A percentile compares a stretch with the other conserved stretches of the same genome.
These are phyloP conservation scores for Sparus aurata DNA, from an alignment of 2,797 vertebrate species.

Conservation along the genomic window DNA sequence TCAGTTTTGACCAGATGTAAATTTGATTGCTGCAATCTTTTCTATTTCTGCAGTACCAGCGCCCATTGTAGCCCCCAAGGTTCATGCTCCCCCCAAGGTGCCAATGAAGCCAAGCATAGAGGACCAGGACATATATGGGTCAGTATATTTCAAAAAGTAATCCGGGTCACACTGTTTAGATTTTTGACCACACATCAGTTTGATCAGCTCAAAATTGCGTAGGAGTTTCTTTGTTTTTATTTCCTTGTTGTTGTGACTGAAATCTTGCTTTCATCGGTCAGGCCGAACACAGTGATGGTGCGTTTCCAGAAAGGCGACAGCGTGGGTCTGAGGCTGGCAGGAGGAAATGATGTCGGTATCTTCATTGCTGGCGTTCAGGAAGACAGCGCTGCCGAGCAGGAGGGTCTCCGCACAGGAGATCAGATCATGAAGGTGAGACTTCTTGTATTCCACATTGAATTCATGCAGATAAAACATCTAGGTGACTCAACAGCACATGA, in stretches of 20 bases:
- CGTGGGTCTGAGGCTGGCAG: slow-evolving; percentile 94
- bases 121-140: slow-evolving; percentile 96
- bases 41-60: slow-evolving; percentile 47
- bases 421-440: slow-evolving; percentile 94
- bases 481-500: background rate
- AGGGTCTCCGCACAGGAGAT: slow-evolving; percentile 93
- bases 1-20: background rate
- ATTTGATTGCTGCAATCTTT: background rate
- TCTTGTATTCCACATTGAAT: background rate
- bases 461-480: background rate
- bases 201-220: background rate
- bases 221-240: too few relatives aligned
- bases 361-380: slow-evolving; percentile 97
- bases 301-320: slow-evolving; percentile 95
- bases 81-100: slow-evolving; percentile 78
- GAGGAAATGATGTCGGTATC: slow-evolving; percentile 98
- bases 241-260: background rate
- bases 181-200: background rate
- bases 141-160: slow-evolving; percentile 21
- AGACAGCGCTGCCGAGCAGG: slow-evolving; percentile 93
- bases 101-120: slow-evolving; percentile 90
- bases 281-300: slow-evolving; percentile 94
- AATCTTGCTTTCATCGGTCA: slow-evolving; percentile 50
- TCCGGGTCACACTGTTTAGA: background rate
- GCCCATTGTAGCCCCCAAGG: slow-evolving; percentile 58